Evolutionary conservation across 2,113 vertebrate species (phyloP).

Genomic region (Acrocephalus kingi): DNA sequence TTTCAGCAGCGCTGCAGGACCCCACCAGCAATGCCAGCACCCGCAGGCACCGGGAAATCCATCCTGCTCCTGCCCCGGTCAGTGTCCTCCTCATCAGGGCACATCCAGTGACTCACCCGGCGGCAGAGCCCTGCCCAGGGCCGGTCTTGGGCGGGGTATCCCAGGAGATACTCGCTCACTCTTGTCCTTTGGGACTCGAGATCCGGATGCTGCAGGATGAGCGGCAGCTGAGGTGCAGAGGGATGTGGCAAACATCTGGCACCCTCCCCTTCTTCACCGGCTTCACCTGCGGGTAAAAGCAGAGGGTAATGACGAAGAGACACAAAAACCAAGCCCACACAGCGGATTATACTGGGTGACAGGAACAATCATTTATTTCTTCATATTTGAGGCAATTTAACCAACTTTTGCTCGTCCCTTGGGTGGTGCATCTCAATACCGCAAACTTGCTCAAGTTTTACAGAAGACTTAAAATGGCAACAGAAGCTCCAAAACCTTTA

Average conservation of each 20-base stretch:
- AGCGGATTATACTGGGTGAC: background rate
- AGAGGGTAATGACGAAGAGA: background rate
- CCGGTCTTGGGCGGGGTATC: background rate
- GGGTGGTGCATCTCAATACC: rapidly evolving
- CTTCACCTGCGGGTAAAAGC: background rate
- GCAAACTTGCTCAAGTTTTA: background rate
- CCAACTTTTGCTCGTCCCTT: background rate
- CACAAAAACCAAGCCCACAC: background rate
- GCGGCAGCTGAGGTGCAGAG: background rate
- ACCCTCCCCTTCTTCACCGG: rapidly evolving
- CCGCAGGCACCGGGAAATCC: rapidly evolving
- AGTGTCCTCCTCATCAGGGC: rapidly evolving
- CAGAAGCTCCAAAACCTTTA: background rate
- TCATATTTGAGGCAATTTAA: background rate
- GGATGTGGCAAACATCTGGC: background rate
- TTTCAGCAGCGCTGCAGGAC: background rate
- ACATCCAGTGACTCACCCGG: background rate
- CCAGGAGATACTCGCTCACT: background rate
- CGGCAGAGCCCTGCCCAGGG: background rate
- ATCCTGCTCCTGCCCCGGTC: background rate
- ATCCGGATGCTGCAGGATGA: rapidly evolving
- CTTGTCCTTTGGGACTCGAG: background rate
- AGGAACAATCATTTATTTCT: background rate
- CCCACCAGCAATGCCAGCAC: background rate
- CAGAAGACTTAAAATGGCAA: background rate